Evolutionary conservation across 1,140 invertebrate genomes (phyloP), one percentile per base, ranked within the genome.

Genomic region (Calycopis cecrops): DNA sequence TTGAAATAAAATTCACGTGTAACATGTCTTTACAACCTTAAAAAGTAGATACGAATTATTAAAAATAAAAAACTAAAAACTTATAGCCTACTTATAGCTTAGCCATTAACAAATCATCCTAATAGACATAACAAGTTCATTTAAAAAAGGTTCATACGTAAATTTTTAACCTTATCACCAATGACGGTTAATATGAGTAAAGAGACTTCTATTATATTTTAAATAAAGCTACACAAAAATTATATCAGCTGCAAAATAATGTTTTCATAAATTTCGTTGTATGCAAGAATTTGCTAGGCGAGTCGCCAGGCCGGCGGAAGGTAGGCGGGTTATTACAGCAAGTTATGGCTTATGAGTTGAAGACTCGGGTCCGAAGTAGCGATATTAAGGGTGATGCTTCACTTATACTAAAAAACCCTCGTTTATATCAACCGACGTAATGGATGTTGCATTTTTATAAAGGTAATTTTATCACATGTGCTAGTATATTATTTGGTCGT

Each of bases 381-480:
- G 12, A 44, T 44, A 44, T 44, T 44, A 44, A 44, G 40, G 40
- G 40, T 17, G 40, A 44, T 44, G 40, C 40, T 44, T 44, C 40
- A 44, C 40, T 44, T 44, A 44, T 16, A 44, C 40, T 44, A 44
- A 44, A 44, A 44, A 44, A 44, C 40, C 40, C 40, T 44, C 40
- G 40, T 44, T 44, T 44, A 44, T 44, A 44, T 44, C 40, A 44
- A 16, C 40, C 40, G 6, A 6, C 40, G 14, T 44, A 44, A 44
- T 44, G 40, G 40, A 7, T 44, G 40, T 44, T 44, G 40, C 40
- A 28, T 44, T 44, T 44, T 44, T 44, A 44, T 44, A 16, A 44
- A 44, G 14, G 40, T 44, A 44, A 44, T 44, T 18, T 44, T 44
- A 44, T 44, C 9, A 17, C 14, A 44, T 28, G 21, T 28, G 21